Evolutionary conservation across 1,140 invertebrate genomes (phyloP), one percentile per base, ranked within the genome.

Genomic region (Andricus grossulariae): DNA sequence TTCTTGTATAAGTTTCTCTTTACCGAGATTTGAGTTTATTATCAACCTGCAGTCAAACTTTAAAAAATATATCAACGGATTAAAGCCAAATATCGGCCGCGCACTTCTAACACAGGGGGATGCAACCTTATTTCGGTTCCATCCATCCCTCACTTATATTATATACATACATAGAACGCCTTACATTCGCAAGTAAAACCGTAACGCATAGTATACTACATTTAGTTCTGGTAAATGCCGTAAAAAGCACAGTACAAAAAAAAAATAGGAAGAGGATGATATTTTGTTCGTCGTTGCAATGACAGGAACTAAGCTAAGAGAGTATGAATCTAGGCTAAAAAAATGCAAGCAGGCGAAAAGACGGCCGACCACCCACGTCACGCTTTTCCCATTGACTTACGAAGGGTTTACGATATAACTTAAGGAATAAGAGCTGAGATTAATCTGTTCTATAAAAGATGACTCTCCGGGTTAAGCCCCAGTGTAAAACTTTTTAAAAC

Each of bases 301-400:
- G 77, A 49, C 78, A 71, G 71, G 51, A 52, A 76, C 52, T 60
- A 51, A 77, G 75, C 66, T 80, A 80, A 72, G 80, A 66, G 60
- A 66, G 32, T 66, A 66, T 66, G 25, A 66, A 60, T 32, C 60
- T 66, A 66, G 13, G 32, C 32, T 66, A 39, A n/a, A 66, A 66
- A 66, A 16, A 66, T 66, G 60, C 60, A 39, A 32, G 60, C 60
- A 66, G 60, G n/a, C 32, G 18, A 54, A 54, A 54, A 19, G 52
- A 54, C 18, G 52, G 52, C 18, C 52, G 52, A 54, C 18, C 39
- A 45, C 10, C 0, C 39, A 45, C 39, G n/a, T 54, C 52, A 66
- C 60, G 60, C 60, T 66, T 66, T 66, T 21, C 39, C 60, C 60
- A 66, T 66, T 66, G 60, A 66, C 60, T 66, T 45, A 66, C 39